These are phyloP conservation scores for Punctoribates punctum DNA, from an alignment of 2,888 invertebrate species.

Conservation along the genomic window DNA sequence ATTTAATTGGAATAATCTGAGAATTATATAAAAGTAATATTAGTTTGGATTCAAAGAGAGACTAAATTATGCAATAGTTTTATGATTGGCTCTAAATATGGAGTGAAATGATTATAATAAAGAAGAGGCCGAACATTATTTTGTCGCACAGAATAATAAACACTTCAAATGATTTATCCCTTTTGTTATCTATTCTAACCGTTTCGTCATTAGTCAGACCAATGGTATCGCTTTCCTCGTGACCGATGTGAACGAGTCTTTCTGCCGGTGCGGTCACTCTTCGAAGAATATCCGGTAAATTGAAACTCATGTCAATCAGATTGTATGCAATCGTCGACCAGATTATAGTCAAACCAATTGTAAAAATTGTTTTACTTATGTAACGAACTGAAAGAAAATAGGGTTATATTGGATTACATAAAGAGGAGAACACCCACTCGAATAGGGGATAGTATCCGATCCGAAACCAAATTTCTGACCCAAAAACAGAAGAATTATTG, in stretches of 20 bases:
- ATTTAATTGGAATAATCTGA: too few relatives aligned
- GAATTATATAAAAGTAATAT: too few relatives aligned
- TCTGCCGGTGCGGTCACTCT: conserved; percentile 4
- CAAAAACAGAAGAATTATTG: conserved; percentile 34
- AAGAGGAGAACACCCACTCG: background rate
- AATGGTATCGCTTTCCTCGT: background rate
- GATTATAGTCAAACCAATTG: conserved; percentile 9
- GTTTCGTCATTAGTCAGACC: conserved; percentile 1
- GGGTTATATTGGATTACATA: background rate
- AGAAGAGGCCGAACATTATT: conserved; percentile 5
- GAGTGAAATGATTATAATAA: background rate
- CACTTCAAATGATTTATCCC: background rate
- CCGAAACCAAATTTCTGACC: conserved; percentile 38
- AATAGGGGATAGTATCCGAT: conserved; percentile 24
- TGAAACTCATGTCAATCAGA: background rate
- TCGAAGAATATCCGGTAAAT: background rate
- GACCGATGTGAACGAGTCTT: background rate
- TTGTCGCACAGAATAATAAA: background rate
- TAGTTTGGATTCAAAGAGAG: too few relatives aligned
- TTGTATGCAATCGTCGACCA: conserved; percentile 16
- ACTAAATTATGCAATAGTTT: background rate
- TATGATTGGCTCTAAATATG: background rate
- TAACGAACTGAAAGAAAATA: conserved; percentile 11
- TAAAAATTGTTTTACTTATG: conserved; percentile 3
- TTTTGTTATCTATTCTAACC: background rate